Conservation (phyloP, 2,797 vertebrate species). For the Anguilla pacifica region DNA sequence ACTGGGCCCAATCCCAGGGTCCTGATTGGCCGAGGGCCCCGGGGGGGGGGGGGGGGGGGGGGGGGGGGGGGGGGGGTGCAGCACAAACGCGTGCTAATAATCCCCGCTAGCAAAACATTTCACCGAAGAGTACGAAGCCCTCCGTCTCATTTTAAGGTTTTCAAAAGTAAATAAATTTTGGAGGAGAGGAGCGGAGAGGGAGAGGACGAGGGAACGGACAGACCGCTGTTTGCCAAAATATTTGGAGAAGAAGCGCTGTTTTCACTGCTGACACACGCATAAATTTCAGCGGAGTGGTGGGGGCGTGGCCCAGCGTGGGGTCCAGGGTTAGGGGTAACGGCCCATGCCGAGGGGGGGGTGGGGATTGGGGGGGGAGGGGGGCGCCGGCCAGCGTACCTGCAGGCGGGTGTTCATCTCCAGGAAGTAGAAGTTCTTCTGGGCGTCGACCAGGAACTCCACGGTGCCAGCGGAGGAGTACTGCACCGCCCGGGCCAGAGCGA, state of each 20-base stretch:
- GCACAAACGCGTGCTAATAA: conserved; percentile 60
- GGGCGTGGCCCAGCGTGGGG: conserved; percentile 69
- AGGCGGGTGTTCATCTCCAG: conserved; percentile 99
- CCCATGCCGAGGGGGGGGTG: conserved; percentile 66
- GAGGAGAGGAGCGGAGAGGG: conserved; percentile 47
- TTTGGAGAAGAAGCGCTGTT: conserved; percentile 75
- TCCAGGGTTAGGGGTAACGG: conserved; percentile 69
- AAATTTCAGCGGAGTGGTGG: conserved; percentile 73
- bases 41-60: too few species aligned
- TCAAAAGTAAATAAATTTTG: conserved; percentile 53
- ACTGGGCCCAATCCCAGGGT: conserved; percentile 53
- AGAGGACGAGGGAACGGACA: conserved; percentile 67
- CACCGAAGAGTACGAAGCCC: conserved; percentile 68
- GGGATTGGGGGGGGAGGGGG: conserved; percentile 31
- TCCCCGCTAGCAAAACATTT: conserved; percentile 67
- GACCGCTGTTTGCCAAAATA: conserved; percentile 79
- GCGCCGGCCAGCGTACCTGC: conserved; percentile 76
- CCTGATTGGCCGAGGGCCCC: conserved; percentile 54
- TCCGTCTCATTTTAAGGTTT: conserved; percentile 59
- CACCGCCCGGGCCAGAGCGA: conserved; percentile 91
- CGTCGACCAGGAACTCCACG: conserved; percentile 97
- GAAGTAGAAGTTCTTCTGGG: conserved; percentile 93
- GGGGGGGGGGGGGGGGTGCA: conserved; percentile 45
- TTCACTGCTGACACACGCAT: conserved; percentile 81
- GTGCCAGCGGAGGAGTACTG: conserved; percentile 96